Evolutionary conservation across 2,113 vertebrate genomes (phyloP).

Genomic region (Ardeotis arabs): DNA sequence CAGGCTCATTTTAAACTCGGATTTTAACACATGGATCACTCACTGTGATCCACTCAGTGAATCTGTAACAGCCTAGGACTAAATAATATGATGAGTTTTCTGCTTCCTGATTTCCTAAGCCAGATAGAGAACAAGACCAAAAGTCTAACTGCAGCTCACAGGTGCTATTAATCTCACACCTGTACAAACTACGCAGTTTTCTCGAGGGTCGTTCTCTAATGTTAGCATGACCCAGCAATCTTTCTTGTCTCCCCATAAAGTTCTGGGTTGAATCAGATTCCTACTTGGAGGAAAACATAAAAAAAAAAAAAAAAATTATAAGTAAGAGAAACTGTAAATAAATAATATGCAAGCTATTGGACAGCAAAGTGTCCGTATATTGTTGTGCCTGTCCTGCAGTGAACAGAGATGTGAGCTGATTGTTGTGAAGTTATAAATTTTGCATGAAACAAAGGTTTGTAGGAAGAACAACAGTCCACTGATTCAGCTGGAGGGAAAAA

Average conservation of each 20-base stretch:
- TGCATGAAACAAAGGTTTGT: background rate
- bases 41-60: background rate
- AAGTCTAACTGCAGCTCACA: background rate
- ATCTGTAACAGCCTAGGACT: background rate
- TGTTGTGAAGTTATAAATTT: background rate
- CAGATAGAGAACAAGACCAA: background rate
- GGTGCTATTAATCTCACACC: background rate
- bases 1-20: background rate
- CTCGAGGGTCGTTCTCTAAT: background rate
- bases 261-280: background rate
- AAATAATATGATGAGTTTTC: background rate
- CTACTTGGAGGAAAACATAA: background rate
- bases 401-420: background rate
- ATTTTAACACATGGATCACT: background rate
- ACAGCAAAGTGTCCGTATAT: background rate
- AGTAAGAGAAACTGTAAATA: background rate
- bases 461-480: background rate
- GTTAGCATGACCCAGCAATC: rapidly evolving
- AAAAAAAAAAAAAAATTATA: background rate
- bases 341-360: background rate
- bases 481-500: background rate
- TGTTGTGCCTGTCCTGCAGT: background rate
- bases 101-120: background rate
- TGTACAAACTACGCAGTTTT: background rate
- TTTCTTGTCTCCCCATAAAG: background rate